Conservation (phyloP, 2,888 invertebrate genomes). For the Lapara coniferarum region DNA sequence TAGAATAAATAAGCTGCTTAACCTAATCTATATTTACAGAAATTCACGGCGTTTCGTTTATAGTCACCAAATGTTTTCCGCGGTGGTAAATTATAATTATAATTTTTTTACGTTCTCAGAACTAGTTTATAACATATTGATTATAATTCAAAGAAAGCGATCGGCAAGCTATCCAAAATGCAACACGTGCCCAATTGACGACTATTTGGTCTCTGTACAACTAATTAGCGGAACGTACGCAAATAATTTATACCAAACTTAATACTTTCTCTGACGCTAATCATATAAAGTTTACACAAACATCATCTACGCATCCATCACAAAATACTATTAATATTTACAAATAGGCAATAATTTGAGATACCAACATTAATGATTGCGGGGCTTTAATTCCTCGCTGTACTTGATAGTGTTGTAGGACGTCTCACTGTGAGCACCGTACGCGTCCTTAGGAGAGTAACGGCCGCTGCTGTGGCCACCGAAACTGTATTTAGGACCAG, state of each 20-base stretch:
- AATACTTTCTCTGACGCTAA: conserved; percentile 46
- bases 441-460: conserved; percentile 65
- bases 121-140: not conserved
- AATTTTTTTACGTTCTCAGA: not conserved
- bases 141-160: conserved; percentile 61
- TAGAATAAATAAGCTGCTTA: conserved; percentile 74
- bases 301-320: conserved; percentile 44
- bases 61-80: conserved; percentile 31
- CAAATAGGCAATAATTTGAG: conserved; percentile 39
- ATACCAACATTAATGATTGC: conserved; percentile 42
- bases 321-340: conserved; percentile 48
- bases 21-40: conserved; percentile 71
- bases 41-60: conserved; percentile 59
- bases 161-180: conserved; percentile 49
- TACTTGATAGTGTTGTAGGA: conserved; percentile 80
- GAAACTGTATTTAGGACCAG: conserved; percentile 68
- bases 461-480: conserved; percentile 56
- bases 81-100: conserved; percentile 18
- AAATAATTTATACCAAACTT: conserved; percentile 58
- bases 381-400: conserved; percentile 76
- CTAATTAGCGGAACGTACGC: conserved; percentile 64
- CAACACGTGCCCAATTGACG: conserved; percentile 40
- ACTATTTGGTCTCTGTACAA: conserved; percentile 42
- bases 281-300: conserved; percentile 5
- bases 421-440: conserved; percentile 72